These are phyloP conservation scores for Kryptolebias marmoratus DNA, from an alignment of 2,113 vertebrate genomes.

Conservation along the genomic window DNA sequence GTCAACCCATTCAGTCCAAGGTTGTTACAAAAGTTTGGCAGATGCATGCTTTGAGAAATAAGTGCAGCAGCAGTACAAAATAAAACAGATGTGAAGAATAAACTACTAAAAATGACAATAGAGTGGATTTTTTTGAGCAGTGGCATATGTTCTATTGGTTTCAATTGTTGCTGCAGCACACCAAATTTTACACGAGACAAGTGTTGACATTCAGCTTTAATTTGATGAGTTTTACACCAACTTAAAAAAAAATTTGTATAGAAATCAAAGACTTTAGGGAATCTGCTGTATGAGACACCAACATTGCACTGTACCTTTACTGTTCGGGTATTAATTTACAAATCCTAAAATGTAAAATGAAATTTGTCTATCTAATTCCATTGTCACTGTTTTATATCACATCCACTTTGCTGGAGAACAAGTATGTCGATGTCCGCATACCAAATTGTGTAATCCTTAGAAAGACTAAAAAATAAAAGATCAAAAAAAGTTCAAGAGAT, in stretches of 20 bases:
- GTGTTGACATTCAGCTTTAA: slow-evolving; percentile 13
- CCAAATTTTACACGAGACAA: slow-evolving; percentile 19
- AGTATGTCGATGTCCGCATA: slow-evolving; percentile 3
- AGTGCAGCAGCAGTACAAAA: slow-evolving; percentile 20
- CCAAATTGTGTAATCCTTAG: slow-evolving; percentile 6
- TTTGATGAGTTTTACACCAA: slow-evolving; percentile 18
- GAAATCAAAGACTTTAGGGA: not conserved
- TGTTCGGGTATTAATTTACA: slow-evolving; percentile 15
- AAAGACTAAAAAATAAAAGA: slow-evolving; percentile 38
- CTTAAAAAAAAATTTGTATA: not conserved
- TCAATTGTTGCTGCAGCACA: not conserved
- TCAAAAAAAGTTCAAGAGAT: slow-evolving; percentile 65
- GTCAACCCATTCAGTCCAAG: slow-evolving; percentile 45
- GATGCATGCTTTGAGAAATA: slow-evolving; percentile 38
- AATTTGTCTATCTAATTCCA: not conserved
- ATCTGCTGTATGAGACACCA: not conserved
- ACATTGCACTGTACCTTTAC: not conserved
- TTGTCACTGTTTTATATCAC: not conserved
- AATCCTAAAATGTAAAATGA: not conserved
- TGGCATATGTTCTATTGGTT: slow-evolving; percentile 36
- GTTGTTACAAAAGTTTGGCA: slow-evolving; percentile 57
- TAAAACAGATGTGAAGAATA: slow-evolving; percentile 61
- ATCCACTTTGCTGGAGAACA: slow-evolving; percentile 16
- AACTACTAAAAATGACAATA: slow-evolving; percentile 48
- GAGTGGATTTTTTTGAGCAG: slow-evolving; percentile 18